phyloP scores from a whole-genome alignment of 1,140 invertebrate species.

The Dermatophagoides farinae region DNA sequence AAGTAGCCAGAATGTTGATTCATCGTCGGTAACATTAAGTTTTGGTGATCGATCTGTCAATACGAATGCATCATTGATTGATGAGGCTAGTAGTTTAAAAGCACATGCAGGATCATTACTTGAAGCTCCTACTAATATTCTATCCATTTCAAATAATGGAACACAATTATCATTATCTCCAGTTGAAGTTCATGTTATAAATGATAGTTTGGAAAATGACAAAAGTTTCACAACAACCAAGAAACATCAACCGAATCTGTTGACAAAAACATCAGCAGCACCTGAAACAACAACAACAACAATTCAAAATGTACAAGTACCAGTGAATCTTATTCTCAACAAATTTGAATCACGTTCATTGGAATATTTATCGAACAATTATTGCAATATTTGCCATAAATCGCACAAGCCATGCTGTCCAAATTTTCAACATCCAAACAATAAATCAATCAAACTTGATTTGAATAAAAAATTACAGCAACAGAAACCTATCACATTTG shows the following conservation, averaged over 20 bases:
- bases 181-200: constrained; percentile 9
- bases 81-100: constrained; percentile 40
- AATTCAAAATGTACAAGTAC: neutral
- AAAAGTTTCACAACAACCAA: neutral
- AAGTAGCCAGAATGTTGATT: constrained; percentile 50
- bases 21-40: constrained; percentile 40
- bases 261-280: neutral
- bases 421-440: constrained; percentile 1
- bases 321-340: neutral
- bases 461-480: neutral
- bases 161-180: constrained; percentile 3
- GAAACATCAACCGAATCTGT: neutral
- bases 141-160: neutral
- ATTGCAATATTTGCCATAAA: constrained; percentile 14
- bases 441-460: neutral
- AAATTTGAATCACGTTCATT: constrained; percentile 11
- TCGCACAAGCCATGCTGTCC: constrained; percentile 13
- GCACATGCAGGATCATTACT: constrained; percentile 49
- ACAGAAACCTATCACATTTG: too few species aligned
- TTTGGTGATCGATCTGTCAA: constrained; percentile 39
- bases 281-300: neutral
- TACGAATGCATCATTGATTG: constrained; percentile 37
- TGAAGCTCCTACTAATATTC: constrained; percentile 27
- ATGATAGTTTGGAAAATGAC: neutral
- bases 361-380: constrained; percentile 11